Conservation (phyloP, 1,140 invertebrate species). For the Cyphomyrmex costatus region DNA sequence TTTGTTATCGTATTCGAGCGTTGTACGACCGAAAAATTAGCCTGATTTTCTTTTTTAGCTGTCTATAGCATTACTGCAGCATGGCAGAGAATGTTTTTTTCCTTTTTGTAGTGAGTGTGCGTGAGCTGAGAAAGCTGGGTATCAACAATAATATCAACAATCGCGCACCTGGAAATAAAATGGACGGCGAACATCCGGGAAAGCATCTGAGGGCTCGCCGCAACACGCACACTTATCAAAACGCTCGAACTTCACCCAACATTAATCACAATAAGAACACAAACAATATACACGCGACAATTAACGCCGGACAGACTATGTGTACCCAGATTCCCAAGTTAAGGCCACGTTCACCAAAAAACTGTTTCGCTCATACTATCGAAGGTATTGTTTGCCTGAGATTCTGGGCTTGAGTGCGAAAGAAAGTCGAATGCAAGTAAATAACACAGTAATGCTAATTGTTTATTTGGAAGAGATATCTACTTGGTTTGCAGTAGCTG, state of each 20-base stretch:
- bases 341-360: conserved; percentile 84
- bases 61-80: conserved; percentile 81
- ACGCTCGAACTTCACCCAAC: conserved; percentile 78
- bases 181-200: conserved; percentile 79
- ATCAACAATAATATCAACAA: conserved; percentile 78
- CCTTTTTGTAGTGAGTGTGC: conserved; percentile 86
- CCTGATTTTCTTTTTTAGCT: conserved; percentile 65
- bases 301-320: conserved; percentile 81
- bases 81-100: conserved; percentile 86
- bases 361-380: conserved; percentile 78
- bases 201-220: conserved; percentile 82
- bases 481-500: conserved; percentile 15
- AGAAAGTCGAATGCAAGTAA: conserved; percentile 60
- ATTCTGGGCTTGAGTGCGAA: conserved; percentile 70
- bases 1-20: background rate
- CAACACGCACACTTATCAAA: conserved; percentile 80
- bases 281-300: conserved; percentile 81
- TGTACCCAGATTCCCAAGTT: conserved; percentile 82
- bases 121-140: conserved; percentile 86
- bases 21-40: conserved; percentile 14
- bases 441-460: conserved; percentile 41
- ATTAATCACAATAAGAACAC: conserved; percentile 79
- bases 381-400: conserved; percentile 83
- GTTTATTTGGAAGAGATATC: conserved; percentile 34
- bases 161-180: conserved; percentile 73